A percentile compares a stretch with the other conserved stretches of the same genome.
Conservation (phyloP, 2,888 invertebrate species). For the Nezara viridula region DNA sequence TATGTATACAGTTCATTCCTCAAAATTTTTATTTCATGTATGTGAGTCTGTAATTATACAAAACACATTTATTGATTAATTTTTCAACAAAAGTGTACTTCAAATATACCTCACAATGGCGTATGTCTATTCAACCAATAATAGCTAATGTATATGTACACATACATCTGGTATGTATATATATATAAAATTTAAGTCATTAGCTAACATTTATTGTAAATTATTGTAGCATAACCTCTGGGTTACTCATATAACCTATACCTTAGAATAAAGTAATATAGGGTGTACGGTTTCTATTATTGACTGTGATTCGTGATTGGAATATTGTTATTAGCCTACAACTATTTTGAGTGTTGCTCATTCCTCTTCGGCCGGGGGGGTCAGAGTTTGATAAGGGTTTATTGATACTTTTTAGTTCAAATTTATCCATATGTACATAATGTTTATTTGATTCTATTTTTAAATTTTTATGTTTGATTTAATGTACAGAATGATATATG, state of each 20-base stretch:
- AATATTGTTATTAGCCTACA: slow-evolving; percentile 57
- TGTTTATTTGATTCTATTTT: neutral
- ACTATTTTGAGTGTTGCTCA: slow-evolving; percentile 59
- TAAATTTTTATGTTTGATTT: neutral
- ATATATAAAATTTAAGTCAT: slow-evolving; percentile 56
- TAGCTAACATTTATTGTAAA: slow-evolving; percentile 51
- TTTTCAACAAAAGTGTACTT: slow-evolving; percentile 9
- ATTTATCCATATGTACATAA: slow-evolving; percentile 51
- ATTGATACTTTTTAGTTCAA: slow-evolving; percentile 24
- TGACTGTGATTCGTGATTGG: slow-evolving; percentile 59
- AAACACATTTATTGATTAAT: neutral
- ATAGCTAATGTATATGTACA: slow-evolving; percentile 46
- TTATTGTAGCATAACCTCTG: slow-evolving; percentile 54
- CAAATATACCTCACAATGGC: slow-evolving; percentile 54
- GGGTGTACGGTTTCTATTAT: slow-evolving; percentile 57
- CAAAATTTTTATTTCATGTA: neutral
- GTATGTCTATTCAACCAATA: slow-evolving; percentile 57
- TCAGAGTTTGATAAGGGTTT: slow-evolving; percentile 37
- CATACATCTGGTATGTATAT: slow-evolving; percentile 54
- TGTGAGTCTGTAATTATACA: neutral
- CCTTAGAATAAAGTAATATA: slow-evolving; percentile 52
- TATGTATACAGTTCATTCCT: slow-evolving; percentile 37
- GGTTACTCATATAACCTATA: slow-evolving; percentile 48
- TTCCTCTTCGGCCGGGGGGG: slow-evolving; percentile 51
- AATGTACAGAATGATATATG: neutral